Evolutionary conservation across 2,888 invertebrate species (phyloP).

Genomic region (Tanytarsus gracilentus): DNA sequence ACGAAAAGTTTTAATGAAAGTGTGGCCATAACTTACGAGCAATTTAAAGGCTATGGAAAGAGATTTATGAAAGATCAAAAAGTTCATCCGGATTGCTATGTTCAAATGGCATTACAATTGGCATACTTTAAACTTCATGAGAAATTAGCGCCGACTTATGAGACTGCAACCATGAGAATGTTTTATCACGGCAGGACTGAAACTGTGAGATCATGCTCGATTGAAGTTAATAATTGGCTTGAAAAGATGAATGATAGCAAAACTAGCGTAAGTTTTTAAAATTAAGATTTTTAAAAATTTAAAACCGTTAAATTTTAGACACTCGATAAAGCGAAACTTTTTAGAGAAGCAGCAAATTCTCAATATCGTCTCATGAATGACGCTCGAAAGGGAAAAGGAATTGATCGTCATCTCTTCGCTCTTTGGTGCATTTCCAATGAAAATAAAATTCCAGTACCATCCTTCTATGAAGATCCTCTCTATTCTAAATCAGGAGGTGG

Average conservation of each 20-base stretch:
- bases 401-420: slow-evolving; percentile 54
- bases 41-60: slow-evolving; percentile 47
- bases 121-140: slow-evolving; percentile 48
- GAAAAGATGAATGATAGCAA: slow-evolving; percentile 36
- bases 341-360: slow-evolving; percentile 45
- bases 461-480: slow-evolving; percentile 47
- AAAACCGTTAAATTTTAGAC: not conserved
- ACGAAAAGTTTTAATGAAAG: slow-evolving; percentile 33
- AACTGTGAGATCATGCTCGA: slow-evolving; percentile 52
- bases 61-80: slow-evolving; percentile 44
- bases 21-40: slow-evolving; percentile 36
- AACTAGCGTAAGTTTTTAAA: slow-evolving; percentile 30
- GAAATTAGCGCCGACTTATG: slow-evolving; percentile 55
- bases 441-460: slow-evolving; percentile 44
- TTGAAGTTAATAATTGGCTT: slow-evolving; percentile 44
- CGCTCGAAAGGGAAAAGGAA: slow-evolving; percentile 46
- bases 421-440: slow-evolving; percentile 47
- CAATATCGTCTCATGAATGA: slow-evolving; percentile 49
- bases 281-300: not conserved
- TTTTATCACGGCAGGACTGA: slow-evolving; percentile 56
- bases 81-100: slow-evolving; percentile 52
- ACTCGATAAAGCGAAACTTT: slow-evolving; percentile 36
- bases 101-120: slow-evolving; percentile 52
- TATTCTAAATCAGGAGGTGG: slow-evolving; percentile 52
- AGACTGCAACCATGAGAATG: slow-evolving; percentile 53